Percentiles rank a stretch among this genome's conserved stretches.
Evolutionary conservation across 37 sponge, comb jelly and placozoan genomes (phyloP).

Genomic region (Dysidea cf. avara): DNA sequence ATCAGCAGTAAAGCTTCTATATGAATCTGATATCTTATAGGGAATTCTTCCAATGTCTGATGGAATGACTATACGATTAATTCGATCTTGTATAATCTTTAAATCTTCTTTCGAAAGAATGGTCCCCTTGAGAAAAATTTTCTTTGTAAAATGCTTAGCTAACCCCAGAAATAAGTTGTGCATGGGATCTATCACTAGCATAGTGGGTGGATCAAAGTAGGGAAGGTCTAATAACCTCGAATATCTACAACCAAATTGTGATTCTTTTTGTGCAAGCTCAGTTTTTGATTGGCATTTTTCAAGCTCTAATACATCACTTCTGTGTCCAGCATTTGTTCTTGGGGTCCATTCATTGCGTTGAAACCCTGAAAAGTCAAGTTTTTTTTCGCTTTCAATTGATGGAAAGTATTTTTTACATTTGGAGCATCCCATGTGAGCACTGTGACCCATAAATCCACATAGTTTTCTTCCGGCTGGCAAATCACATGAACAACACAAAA

Average conservation of each 20-base stretch:
- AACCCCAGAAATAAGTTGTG: constrained; percentile 66
- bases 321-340: not conserved
- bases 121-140: constrained; percentile 1
- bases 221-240: constrained; percentile 38
- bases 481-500: constrained; percentile 49
- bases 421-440: constrained; percentile 11
- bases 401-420: constrained; percentile 24
- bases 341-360: not conserved
- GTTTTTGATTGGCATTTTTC: not conserved
- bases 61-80: constrained; percentile 33
- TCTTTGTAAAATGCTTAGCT: constrained; percentile 36
- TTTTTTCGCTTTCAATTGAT: no score
- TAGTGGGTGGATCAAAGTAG: constrained; percentile 48
- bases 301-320: not conserved
- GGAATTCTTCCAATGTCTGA: constrained; percentile 54
- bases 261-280: constrained; percentile 15
- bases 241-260: constrained; percentile 35
- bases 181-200: constrained; percentile 68
- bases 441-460: constrained; percentile 55
- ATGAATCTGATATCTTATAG: constrained; percentile 27
- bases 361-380: no score
- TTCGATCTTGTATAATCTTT: not conserved
- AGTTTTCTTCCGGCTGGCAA: constrained; percentile 54
- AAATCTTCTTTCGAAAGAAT: not conserved
- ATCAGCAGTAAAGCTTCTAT: constrained; percentile 47